phyloP scores from a whole-genome alignment of 2,797 vertebrate species.

The Anguilla anguilla region DNA sequence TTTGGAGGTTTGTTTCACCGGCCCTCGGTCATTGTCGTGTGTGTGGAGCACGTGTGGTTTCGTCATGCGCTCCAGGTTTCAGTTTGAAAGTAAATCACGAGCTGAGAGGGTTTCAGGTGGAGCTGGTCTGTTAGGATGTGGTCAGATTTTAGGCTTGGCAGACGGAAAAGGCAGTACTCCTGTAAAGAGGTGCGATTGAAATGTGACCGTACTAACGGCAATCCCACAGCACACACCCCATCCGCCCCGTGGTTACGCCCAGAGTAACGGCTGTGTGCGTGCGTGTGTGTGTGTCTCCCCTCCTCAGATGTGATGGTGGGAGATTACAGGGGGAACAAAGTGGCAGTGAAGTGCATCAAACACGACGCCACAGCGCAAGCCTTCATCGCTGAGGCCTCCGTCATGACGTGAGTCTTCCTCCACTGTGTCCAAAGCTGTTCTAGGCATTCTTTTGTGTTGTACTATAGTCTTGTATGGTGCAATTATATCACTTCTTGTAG shows the following conservation, averaged over 20 bases:
- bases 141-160: too few species aligned
- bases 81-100: neutral
- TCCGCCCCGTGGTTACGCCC: neutral
- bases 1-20: slow-evolving; percentile 83
- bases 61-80: neutral
- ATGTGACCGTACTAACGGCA: too few species aligned
- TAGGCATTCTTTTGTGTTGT: neutral
- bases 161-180: too few species aligned
- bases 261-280: neutral
- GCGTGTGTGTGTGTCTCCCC: neutral
- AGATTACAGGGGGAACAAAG: slow-evolving; percentile 90
- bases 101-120: neutral
- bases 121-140: neutral
- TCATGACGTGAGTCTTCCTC: slow-evolving; percentile 88
- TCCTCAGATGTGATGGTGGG: slow-evolving; percentile 91
- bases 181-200: too few species aligned
- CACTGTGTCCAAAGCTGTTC: neutral
- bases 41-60: neutral
- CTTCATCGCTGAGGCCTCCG: slow-evolving; percentile 92
- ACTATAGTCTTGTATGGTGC: neutral
- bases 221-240: neutral
- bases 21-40: slow-evolving; percentile 3
- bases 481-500: neutral
- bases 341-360: slow-evolving; percentile 98
- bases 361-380: slow-evolving; percentile 95